Evolutionary conservation across 2,888 invertebrate species (phyloP), one percentile per base, ranked within the genome.

Genomic region (Holacanthella duospinosa): DNA sequence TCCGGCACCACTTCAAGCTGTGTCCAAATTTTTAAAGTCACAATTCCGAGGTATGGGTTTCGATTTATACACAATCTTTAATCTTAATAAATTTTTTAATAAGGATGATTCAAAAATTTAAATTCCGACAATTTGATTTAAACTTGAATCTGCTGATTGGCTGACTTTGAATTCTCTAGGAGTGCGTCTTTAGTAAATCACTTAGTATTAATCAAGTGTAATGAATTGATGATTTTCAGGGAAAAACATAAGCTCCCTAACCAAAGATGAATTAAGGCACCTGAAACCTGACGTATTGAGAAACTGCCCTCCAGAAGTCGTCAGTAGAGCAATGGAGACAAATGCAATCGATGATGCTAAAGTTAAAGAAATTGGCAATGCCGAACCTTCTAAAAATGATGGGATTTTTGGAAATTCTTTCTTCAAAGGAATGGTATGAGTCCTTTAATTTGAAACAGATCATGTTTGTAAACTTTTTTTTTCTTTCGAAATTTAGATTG

Each of bases 301-400:
- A 58, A 70, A 66, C 61, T 65, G 68, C 57, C 71, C 71, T 43
- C 69, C 69, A 2, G 59, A 65, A 29, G 29, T 71, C 19, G n/a
- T 70, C 3, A 61, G 64, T 24, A 43, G 60, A 48, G 71, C 68
- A 1, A 65, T 71, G 43, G 58, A 63, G 29, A 55, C 44, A 19
- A 24, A 56, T 12, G 61, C 63, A 24, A 43, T 71, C 21, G 48
- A 29, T 53, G 61, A 63, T n/a, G 29, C 29, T 12, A 66, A 68
- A 29, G 59, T 69, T 26, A 60, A 60, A 57, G 66, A 68, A 28
- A 68, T 71, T 63, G 67, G 64, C 0, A 61, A 55, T 1, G 36
- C 56, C 1, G 63, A 12, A 48, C 21, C 62, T 63, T 3, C 60
- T 44, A 29, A 59, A 55, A 59, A 66, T 6, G 54, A 63, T 1